Evolutionary conservation across 2,888 invertebrate genomes (phyloP).

Genomic region (Andrena bucephala): DNA sequence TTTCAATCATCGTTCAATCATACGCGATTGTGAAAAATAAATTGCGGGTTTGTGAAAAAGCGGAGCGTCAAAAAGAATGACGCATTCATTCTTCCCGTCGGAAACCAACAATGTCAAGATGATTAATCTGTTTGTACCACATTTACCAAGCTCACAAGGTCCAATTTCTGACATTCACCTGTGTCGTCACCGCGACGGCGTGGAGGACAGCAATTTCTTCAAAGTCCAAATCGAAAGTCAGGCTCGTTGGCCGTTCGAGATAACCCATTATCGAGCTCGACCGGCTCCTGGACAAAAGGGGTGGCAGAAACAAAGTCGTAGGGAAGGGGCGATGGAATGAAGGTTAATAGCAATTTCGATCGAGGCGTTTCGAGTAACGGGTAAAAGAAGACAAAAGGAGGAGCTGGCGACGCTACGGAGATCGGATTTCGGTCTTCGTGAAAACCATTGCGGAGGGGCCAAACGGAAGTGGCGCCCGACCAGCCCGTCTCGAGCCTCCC

Average conservation of each 20-base stretch:
- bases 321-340: constrained; percentile 50
- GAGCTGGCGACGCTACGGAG: constrained; percentile 21
- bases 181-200: not conserved
- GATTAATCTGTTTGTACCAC: no score
- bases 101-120: no score
- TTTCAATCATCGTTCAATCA: no score
- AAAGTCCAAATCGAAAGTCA: constrained; percentile 41
- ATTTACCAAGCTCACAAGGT: not conserved
- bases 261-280: constrained; percentile 42
- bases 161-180: not conserved
- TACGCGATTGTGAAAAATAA: no score
- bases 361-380: constrained; percentile 48
- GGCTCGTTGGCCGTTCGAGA: constrained; percentile 39
- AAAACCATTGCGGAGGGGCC: constrained; percentile 45
- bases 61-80: no score
- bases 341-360: constrained; percentile 61
- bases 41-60: no score
- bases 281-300: constrained; percentile 32
- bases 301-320: constrained; percentile 19
- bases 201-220: not conserved
- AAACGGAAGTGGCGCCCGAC: constrained; percentile 38
- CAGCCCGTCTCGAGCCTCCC: constrained; percentile 49
- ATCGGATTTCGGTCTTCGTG: constrained; percentile 63
- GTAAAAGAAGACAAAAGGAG: constrained; percentile 42
- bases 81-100: no score